These are phyloP conservation scores for Allobates femoralis DNA, from an alignment of 2,797 vertebrate species.

Conservation along the genomic window DNA sequence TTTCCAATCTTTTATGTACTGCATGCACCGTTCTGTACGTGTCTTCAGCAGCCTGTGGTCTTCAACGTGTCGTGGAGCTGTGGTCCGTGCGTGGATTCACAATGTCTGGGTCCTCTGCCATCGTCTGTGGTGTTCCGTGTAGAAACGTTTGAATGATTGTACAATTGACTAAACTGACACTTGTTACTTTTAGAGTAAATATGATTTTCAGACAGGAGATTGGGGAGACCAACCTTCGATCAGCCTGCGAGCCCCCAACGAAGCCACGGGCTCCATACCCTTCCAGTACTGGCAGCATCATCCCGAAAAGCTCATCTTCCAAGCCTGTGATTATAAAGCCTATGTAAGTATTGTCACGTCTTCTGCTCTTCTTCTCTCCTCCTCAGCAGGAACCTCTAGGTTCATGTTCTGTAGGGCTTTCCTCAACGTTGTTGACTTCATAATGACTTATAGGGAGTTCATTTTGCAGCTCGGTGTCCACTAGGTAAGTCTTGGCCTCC, in stretches of 20 bases:
- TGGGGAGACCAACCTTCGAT: constrained; percentile 95
- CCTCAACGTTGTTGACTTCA: not conserved
- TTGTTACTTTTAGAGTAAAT: constrained; percentile 72
- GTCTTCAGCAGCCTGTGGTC: constrained; percentile 1
- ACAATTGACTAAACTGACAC: constrained; percentile 53
- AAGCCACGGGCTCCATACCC: constrained; percentile 96
- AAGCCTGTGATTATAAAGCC: constrained; percentile 98
- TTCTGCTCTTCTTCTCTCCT: not conserved
- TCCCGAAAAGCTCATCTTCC: constrained; percentile 99
- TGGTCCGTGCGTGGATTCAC: not conserved
- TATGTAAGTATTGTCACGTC: constrained; percentile 85
- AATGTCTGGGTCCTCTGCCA: not conserved
- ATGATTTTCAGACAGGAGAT: constrained; percentile 92
- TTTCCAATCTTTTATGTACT: not conserved
- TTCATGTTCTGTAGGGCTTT: not conserved
- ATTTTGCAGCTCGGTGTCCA: not conserved
- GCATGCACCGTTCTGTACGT: not conserved
- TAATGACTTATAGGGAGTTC: not conserved
- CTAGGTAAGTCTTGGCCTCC: constrained; percentile 4
- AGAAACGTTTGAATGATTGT: not conserved
- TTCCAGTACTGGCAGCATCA: constrained; percentile 99
- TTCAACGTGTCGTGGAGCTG: not conserved
- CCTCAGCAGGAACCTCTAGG: not conserved
- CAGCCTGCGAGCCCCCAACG: constrained; percentile 94
- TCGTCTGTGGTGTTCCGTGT: constrained; percentile 41